phyloP scores from a whole-genome alignment of 2,888 invertebrate genomes.

The Mellilla xanthometata region DNA sequence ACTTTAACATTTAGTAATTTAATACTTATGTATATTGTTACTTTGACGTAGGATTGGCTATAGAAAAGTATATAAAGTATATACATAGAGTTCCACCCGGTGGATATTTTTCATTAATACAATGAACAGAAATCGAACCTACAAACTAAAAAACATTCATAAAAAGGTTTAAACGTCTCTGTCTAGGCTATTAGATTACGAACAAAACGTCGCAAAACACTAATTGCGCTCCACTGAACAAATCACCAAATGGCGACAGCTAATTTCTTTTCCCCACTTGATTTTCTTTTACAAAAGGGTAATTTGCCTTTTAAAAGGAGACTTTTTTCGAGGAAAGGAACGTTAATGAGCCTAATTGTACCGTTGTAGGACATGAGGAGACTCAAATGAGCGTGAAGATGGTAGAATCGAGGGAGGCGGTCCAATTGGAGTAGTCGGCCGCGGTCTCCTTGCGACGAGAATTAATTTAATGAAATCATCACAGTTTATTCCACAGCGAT shows the following conservation, averaged over 20 bases:
- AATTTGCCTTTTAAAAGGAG: constrained; percentile 43
- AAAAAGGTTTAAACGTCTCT: constrained; percentile 8
- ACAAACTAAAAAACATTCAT: too few relatives aligned
- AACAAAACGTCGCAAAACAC: constrained; percentile 29
- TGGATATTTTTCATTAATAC: too few relatives aligned
- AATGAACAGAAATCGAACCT: too few relatives aligned
- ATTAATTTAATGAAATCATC: constrained; percentile 80
- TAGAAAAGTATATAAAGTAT: too few relatives aligned
- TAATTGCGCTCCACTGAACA: constrained; percentile 33
- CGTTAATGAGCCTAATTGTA: constrained; percentile 39
- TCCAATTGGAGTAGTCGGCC: constrained; percentile 56
- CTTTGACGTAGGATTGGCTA: too few relatives aligned
- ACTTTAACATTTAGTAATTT: too few relatives aligned
- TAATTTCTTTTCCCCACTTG: constrained; percentile 36
- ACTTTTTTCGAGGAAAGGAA: constrained; percentile 39
- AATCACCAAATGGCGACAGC: constrained; percentile 34
- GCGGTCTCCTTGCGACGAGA: constrained; percentile 51
- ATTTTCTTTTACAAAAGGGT: constrained; percentile 40
- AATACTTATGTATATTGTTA: too few relatives aligned
- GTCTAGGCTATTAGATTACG: constrained; percentile 18
- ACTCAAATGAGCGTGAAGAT: constrained; percentile 46
- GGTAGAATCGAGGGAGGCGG: constrained; percentile 53
- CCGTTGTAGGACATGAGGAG: constrained; percentile 41
- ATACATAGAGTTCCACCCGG: too few relatives aligned
- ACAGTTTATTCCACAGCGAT: constrained; percentile 76